These are phyloP conservation scores for Ictidomys tridecemlineatus DNA, from an alignment of 2,113 vertebrate genomes.

Conservation along the genomic window DNA sequence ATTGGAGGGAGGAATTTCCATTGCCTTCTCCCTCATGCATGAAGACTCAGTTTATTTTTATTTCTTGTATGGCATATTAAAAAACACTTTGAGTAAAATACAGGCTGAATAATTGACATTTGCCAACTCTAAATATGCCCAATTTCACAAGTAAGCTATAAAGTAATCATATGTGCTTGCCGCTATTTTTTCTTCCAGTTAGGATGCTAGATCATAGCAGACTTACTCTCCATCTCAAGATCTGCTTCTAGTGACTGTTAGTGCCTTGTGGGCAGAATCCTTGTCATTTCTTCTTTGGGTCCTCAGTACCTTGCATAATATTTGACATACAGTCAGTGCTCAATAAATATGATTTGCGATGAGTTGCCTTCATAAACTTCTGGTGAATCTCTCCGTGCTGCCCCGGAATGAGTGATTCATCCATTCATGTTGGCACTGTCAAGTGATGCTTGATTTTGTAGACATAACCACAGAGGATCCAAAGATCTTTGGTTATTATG, in stretches of 20 bases:
- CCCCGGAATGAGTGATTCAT: slow-evolving; percentile 45
- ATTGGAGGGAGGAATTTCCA: slow-evolving; percentile 63
- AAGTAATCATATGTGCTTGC: slow-evolving; percentile 83
- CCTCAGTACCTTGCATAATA: slow-evolving; percentile 17
- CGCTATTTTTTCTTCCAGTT: slow-evolving; percentile 82
- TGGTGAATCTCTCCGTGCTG: slow-evolving; percentile 64
- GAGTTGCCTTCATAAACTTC: slow-evolving; percentile 36
- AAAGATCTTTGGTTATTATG: slow-evolving; percentile 69
- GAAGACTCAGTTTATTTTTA: slow-evolving; percentile 80
- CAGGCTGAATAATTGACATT: slow-evolving; percentile 79
- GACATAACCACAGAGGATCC: slow-evolving; percentile 53
- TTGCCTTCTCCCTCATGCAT: slow-evolving; percentile 84
- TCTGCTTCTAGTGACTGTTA: slow-evolving; percentile 78
- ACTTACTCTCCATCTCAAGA: slow-evolving; percentile 78
- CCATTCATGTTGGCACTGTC: slow-evolving; percentile 58
- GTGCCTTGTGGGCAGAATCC: slow-evolving; percentile 71
- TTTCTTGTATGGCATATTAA: slow-evolving; percentile 81
- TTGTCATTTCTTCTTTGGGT: slow-evolving; percentile 50
- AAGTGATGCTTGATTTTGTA: slow-evolving; percentile 31
- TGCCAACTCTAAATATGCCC: slow-evolving; percentile 70
- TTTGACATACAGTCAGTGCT: slow-evolving; percentile 24
- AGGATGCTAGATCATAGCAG: slow-evolving; percentile 72
- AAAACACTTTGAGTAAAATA: slow-evolving; percentile 85
- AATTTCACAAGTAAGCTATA: slow-evolving; percentile 80
- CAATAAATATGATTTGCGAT: neutral